Evolutionary conservation across 2,888 invertebrate genomes (phyloP).

Genomic region (Melipona beecheii): DNA sequence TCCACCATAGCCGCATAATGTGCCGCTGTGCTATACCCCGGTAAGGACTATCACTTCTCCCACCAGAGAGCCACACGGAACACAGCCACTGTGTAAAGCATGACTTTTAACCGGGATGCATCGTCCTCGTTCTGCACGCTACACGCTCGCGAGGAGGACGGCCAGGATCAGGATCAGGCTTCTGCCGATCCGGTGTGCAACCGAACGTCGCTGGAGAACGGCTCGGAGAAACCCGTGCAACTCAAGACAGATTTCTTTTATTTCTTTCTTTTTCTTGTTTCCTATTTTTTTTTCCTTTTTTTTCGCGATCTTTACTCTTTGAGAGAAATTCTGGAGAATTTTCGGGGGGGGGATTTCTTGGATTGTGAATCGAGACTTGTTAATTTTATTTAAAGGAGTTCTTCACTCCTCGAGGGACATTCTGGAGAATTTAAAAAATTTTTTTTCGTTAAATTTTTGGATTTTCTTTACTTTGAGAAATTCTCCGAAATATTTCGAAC

Average conservation of each 20-base stretch:
- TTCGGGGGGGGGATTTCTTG: too few species aligned
- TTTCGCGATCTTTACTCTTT: too few species aligned
- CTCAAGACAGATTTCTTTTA: neutral
- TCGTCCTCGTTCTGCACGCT: constrained; percentile 54
- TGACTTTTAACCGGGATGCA: constrained; percentile 75
- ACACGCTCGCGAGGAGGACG: constrained; percentile 29
- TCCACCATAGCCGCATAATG: constrained; percentile 81
- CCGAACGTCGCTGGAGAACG: neutral
- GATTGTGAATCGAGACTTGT: too few species aligned
- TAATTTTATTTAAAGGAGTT: too few species aligned
- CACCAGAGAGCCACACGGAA: constrained; percentile 76
- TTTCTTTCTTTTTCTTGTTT: too few species aligned
- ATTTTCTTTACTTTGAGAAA: too few species aligned
- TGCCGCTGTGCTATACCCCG: constrained; percentile 78
- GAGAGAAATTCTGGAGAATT: too few species aligned
- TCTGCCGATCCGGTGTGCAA: neutral
- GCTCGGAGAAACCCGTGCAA: neutral
- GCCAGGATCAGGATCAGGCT: constrained; percentile 7
- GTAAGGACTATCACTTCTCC: constrained; percentile 83
- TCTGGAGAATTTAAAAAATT: too few species aligned
- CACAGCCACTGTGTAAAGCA: constrained; percentile 78
- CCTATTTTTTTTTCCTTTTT: neutral
- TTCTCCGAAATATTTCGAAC: neutral
- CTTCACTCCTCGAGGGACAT: too few species aligned
- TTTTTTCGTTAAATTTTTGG: too few species aligned